Percentiles rank a stretch among this genome's conserved stretches.
Conservation (phyloP, 2,888 invertebrate species). For the Pachymerium ferrugineum region DNA sequence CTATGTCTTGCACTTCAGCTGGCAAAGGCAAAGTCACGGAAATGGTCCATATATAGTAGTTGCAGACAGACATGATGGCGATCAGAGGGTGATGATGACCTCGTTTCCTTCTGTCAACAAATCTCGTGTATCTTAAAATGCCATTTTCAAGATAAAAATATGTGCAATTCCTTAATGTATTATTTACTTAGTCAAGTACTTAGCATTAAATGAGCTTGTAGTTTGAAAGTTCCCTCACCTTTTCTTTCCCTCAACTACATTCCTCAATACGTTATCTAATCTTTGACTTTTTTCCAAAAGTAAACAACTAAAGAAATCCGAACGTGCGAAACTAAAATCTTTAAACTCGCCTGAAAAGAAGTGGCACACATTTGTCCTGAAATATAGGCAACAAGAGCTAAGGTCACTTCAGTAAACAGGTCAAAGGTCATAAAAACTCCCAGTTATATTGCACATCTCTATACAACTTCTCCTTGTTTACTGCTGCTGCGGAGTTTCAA, state of each 20-base stretch:
- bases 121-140: slow-evolving; percentile 5
- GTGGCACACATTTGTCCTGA: slow-evolving; percentile 22
- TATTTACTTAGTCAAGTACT: slow-evolving; percentile 17
- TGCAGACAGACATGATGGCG: slow-evolving; percentile 23
- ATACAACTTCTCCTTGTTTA: slow-evolving; percentile 10
- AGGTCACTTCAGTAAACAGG: slow-evolving; percentile 17
- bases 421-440: too few species aligned
- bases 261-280: neutral
- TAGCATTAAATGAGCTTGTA: neutral
- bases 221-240: neutral
- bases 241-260: neutral
- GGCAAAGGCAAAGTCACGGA: slow-evolving; percentile 21
- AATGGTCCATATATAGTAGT: slow-evolving; percentile 8
- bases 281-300: neutral
- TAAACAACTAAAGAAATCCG: neutral
- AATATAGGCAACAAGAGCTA: slow-evolving; percentile 16
- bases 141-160: neutral
- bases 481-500: slow-evolving; percentile 1
- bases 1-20: neutral
- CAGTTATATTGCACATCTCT: slow-evolving; percentile 18
- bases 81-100: slow-evolving; percentile 13
- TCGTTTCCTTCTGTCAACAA: slow-evolving; percentile 19
- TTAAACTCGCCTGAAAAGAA: slow-evolving; percentile 10
- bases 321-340: slow-evolving; percentile 7
- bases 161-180: slow-evolving; percentile 17